Percentiles rank a stretch among this genome's conserved stretches.
Evolutionary conservation across 2,797 vertebrate species (phyloP).

Genomic region (Mormyrus hasselquistii): DNA sequence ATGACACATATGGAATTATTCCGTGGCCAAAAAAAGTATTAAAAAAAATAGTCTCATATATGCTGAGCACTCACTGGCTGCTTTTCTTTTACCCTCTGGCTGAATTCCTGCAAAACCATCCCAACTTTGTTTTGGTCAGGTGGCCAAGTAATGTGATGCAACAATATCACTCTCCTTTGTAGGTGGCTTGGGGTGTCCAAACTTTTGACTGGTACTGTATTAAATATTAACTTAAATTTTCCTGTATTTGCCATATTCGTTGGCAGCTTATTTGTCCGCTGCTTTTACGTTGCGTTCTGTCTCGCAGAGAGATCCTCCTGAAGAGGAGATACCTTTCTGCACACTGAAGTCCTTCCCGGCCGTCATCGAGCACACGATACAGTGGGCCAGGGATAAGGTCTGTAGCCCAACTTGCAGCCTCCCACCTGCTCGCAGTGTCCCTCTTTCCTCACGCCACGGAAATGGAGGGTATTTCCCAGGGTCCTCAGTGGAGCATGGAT

Average conservation of each 20-base stretch:
- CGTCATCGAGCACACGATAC: constrained; percentile 95
- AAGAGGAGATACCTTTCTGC: constrained; percentile 98
- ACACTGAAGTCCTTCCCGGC: constrained; percentile 97
- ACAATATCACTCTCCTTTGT: not conserved
- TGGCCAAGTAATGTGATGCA: not conserved
- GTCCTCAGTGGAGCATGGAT: not conserved
- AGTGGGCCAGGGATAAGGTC: constrained; percentile 99
- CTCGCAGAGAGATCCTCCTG: constrained; percentile 85
- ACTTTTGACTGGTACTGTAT: not conserved
- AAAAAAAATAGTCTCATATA: not conserved
- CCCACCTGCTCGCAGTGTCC: not conserved
- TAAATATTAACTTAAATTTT: not conserved
- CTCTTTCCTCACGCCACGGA: not conserved
- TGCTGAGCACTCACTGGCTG: not conserved
- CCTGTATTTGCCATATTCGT: not conserved
- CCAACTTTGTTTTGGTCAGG: not conserved
- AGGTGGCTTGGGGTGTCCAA: not conserved
- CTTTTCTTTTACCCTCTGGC: not conserved
- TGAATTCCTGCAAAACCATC: not conserved
- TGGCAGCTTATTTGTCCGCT: constrained; percentile 9
- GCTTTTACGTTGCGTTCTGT: constrained; percentile 17
- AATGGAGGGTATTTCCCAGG: not conserved
- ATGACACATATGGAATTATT: not conserved
- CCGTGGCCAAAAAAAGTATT: not conserved
- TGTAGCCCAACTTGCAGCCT: not conserved